Evolutionary conservation across 2,888 invertebrate species (phyloP), one percentile per base, ranked within the genome.

Genomic region (Parascotia fuliginaria): DNA sequence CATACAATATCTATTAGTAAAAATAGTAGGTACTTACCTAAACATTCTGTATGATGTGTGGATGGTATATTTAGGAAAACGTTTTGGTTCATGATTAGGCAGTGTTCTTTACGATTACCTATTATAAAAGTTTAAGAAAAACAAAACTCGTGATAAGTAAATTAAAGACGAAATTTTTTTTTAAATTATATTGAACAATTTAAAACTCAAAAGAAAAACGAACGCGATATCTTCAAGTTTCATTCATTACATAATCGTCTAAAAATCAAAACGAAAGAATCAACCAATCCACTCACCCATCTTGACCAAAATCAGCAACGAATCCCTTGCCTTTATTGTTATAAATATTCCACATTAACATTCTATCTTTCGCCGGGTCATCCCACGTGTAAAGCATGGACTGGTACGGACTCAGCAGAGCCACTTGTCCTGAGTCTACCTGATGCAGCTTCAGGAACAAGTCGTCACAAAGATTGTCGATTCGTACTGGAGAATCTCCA

Each of bases 381-480:
- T 97, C 97, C 97, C 97, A 97, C 0, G 97, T 97, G 75, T 96
- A 97, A 27, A 97, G 80, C 73, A 96, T 87, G 7, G 95, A 94
- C 80, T 96, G 83, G 65, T 94, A 94, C 0, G 97, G 96, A 69
- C 95, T 96, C 38, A 97, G 82, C 16, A 97, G 84, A 0, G 96
- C 96, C 36, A 96, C 96, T 84, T 94, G 69, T 4, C 76, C 77
- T 0, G 73, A 76, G 27, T 75, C 73, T 7, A 79, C 87, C 85
- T 97, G 97, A 64, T 96, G 95, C 29, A 97, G 93, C 79, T 96
- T 96, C 32, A 97, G 85, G 82, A 96, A 96, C 42, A 97, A 85
- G 71, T 97, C 96, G 41, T 95, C 95, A 76, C 97, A 97, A 24
- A 96, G 92, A 83, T 98, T 98, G 78, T 98, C 95, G 16, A 98